These are phyloP conservation scores for Chloropsis hardwickii DNA, from an alignment of 2,113 vertebrate genomes.

Conservation along the genomic window DNA sequence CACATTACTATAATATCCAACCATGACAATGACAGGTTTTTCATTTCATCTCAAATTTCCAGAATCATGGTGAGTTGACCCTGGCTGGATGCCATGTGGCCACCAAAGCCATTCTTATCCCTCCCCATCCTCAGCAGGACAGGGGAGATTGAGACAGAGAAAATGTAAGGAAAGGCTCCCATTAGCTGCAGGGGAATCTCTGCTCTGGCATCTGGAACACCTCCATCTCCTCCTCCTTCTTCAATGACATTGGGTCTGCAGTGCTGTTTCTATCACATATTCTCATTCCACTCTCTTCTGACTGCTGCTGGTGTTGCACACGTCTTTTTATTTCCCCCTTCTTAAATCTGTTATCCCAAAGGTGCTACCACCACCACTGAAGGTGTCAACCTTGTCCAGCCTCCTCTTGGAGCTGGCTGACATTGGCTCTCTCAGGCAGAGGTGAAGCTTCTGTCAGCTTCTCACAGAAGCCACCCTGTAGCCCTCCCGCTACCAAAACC, in stretches of 20 bases:
- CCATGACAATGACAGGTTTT: neutral
- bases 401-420: neutral
- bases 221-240: neutral
- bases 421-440: neutral
- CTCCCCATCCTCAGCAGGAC: neutral
- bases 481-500: neutral
- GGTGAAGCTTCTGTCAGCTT: neutral
- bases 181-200: neutral
- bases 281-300: neutral
- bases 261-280: neutral
- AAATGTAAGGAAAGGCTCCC: neutral
- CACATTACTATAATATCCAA: neutral
- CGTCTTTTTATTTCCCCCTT: accelerated
- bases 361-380: neutral
- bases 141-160: neutral
- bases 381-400: neutral
- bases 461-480: neutral
- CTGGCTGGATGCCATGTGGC: neutral
- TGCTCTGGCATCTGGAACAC: neutral
- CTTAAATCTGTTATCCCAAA: neutral
- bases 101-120: neutral
- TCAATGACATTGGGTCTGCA: neutral
- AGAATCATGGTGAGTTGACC: accelerated
- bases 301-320: neutral
- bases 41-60: neutral